phyloP scores from a whole-genome alignment of 2,113 vertebrate species.

The Hyperoodon ampullatus region DNA sequence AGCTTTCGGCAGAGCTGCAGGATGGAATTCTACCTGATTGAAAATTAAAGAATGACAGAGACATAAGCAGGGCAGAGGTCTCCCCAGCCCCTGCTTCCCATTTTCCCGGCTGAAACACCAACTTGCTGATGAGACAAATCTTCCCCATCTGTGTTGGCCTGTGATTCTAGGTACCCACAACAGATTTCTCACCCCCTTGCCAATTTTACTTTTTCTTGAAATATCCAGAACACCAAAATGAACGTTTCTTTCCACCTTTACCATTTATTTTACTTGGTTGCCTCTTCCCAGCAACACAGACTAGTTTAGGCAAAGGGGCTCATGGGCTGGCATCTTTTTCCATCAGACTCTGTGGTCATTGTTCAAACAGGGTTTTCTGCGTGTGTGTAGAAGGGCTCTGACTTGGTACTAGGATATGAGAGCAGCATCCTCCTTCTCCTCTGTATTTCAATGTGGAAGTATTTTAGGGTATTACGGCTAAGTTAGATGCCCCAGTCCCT shows the following conservation, averaged over 20 bases:
- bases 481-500: neutral
- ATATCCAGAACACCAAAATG: neutral
- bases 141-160: fast-evolving
- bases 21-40: neutral
- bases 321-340: neutral
- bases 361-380: neutral
- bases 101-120: neutral
- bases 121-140: fast-evolving
- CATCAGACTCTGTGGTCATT: neutral
- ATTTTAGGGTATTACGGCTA: neutral
- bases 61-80: fast-evolving
- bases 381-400: fast-evolving
- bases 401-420: too few species aligned
- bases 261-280: too few species aligned
- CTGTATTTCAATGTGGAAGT: neutral
- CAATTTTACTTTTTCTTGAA: neutral
- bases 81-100: fast-evolving
- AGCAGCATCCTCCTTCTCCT: neutral
- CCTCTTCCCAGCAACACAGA: neutral
- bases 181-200: neutral
- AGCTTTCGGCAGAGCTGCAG: neutral
- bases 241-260: neutral
- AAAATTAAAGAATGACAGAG: neutral
- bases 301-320: neutral
- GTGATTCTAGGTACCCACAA: fast-evolving